phyloP scores from a whole-genome alignment of 1,140 invertebrate genomes.

The Bicyclus anynana region DNA sequence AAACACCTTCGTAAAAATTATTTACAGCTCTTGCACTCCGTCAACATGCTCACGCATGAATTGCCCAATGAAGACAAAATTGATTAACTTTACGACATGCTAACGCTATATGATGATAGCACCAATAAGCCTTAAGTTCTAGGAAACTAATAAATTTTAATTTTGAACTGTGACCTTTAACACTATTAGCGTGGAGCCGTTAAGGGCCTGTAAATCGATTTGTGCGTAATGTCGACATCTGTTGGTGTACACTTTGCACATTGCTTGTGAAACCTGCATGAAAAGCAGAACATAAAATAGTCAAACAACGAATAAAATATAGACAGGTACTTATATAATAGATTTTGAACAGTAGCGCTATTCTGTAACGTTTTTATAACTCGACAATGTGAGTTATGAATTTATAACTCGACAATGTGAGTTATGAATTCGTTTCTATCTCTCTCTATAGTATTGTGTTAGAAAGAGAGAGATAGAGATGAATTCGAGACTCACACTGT shows the following conservation, averaged over 20 bases:
- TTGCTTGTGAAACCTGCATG: too few species aligned
- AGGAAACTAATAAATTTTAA: constrained; percentile 25
- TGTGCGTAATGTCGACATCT: not conserved
- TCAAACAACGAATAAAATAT: too few species aligned
- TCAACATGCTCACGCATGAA: constrained; percentile 32
- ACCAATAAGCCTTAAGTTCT: constrained; percentile 27
- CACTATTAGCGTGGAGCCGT: constrained; percentile 14
- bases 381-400: too few species aligned
- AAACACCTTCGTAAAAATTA: constrained; percentile 35
- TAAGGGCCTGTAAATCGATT: constrained; percentile 1
- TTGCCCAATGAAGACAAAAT: constrained; percentile 48
- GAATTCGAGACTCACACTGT: too few species aligned
- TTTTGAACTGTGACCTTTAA: constrained; percentile 27
- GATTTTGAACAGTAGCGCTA: too few species aligned
- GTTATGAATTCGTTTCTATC: too few species aligned
- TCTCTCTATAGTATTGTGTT: too few species aligned
- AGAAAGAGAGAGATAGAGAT: too few species aligned
- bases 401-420: too few species aligned
- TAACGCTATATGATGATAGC: constrained; percentile 19
- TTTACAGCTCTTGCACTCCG: constrained; percentile 37
- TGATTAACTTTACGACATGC: constrained; percentile 43
- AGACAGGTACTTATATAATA: too few species aligned
- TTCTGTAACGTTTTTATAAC: too few species aligned
- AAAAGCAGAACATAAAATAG: not conserved
- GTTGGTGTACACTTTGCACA: not conserved